A percentile compares a stretch with the other conserved stretches of the same genome.
These are phyloP conservation scores for Aphaenogaster floridana DNA, from an alignment of 1,140 invertebrate species.

Conservation along the genomic window DNA sequence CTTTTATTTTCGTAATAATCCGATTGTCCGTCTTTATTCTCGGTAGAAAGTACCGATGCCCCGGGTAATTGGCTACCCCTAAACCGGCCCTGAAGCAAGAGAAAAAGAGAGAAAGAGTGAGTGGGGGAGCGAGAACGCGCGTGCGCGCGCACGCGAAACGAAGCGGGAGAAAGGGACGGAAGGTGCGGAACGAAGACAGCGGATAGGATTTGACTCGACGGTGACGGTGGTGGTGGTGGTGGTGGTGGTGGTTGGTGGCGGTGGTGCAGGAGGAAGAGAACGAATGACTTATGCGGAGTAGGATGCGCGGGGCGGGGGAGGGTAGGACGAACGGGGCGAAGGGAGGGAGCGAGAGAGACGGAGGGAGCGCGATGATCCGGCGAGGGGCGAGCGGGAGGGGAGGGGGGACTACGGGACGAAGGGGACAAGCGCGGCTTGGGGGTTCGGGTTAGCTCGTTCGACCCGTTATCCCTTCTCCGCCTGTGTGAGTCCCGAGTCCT, in stretches of 20 bases:
- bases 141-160: neutral
- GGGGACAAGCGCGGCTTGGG: constrained; percentile 70
- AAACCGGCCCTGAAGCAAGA: constrained; percentile 72
- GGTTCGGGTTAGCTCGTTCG: constrained; percentile 87
- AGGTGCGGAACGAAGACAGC: constrained; percentile 71
- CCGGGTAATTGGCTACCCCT: constrained; percentile 74
- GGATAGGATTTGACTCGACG: constrained; percentile 63
- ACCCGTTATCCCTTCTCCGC: constrained; percentile 85
- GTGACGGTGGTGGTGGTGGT: constrained; percentile 53
- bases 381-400: neutral
- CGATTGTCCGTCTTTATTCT: constrained; percentile 77
- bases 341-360: constrained; percentile 42
- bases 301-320: constrained; percentile 30
- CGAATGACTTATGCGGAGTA: constrained; percentile 44
- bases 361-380: constrained; percentile 38
- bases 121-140: constrained; percentile 22
- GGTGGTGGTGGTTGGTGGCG: constrained; percentile 48
- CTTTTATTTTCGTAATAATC: constrained; percentile 78
- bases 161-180: constrained; percentile 51
- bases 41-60: constrained; percentile 75
- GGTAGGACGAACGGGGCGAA: constrained; percentile 18
- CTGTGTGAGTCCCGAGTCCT: constrained; percentile 55
- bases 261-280: constrained; percentile 60
- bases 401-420: constrained; percentile 35
- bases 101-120: constrained; percentile 40